phyloP scores from a whole-genome alignment of 2,888 invertebrate species.

The Apamea epomidion region DNA sequence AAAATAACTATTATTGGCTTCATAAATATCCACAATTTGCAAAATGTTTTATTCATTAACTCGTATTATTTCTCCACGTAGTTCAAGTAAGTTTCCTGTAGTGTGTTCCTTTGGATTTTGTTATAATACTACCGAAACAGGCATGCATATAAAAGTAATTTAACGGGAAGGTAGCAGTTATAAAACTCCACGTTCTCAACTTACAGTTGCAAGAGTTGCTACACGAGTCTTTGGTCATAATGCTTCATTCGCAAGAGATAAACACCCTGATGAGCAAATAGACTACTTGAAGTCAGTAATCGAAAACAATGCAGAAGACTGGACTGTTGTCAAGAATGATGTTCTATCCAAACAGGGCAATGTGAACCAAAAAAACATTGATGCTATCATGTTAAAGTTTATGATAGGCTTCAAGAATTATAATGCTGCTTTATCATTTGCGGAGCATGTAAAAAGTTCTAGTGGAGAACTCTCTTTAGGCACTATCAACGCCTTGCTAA shows the following conservation, averaged over 20 bases:
- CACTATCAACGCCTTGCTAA: constrained; percentile 90
- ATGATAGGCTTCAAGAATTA: constrained; percentile 85
- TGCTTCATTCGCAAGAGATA: constrained; percentile 34
- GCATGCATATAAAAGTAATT: background rate
- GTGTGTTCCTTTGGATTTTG: constrained; percentile 1
- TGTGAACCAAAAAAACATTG: constrained; percentile 89
- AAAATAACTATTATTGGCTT: background rate
- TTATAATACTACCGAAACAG: background rate
- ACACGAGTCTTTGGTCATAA: constrained; percentile 57
- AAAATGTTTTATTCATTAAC: constrained; percentile 65
- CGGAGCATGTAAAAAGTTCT: constrained; percentile 87
- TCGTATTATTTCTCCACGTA: constrained; percentile 60
- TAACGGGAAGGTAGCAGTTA: background rate
- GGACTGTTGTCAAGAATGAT: constrained; percentile 83
- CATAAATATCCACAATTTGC: background rate
- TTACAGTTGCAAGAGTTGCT: constrained; percentile 69
- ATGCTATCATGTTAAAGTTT: constrained; percentile 90
- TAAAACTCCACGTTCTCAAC: constrained; percentile 3
- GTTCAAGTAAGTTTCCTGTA: constrained; percentile 62
- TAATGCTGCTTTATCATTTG: constrained; percentile 90
- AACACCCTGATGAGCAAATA: constrained; percentile 72
- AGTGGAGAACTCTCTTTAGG: constrained; percentile 90
- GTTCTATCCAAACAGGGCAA: constrained; percentile 80
- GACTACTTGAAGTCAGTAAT: constrained; percentile 76
- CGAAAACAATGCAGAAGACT: constrained; percentile 75